Evolutionary conservation across 2,888 invertebrate species (phyloP), one percentile per base, ranked within the genome.

Genomic region (Plagodis pulveraria): DNA sequence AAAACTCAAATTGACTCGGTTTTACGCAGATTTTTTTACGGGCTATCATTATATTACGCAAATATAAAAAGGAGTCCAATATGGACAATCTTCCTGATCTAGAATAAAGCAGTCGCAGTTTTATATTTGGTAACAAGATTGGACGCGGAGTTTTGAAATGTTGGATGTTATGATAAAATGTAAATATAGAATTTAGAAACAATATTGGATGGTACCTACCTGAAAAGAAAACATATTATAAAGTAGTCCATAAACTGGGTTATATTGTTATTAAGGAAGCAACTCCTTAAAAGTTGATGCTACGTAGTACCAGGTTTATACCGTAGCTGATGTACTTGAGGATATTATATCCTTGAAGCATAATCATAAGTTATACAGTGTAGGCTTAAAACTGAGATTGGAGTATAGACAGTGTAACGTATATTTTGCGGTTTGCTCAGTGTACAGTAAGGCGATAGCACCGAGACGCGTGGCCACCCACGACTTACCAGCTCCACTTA

Each of bases 1-100:
- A 70, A 68, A 65, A 67, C 81, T 78, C 83, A 87, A 89, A 89
- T 90, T 88, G 87, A 89, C 83, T 87, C 77, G 81, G 84, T 82
- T 83, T 87, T 85, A 83, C 83, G 78, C 74, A 84, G 77, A 82
- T 84, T 87, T 87, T 80, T 84, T 87, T 81, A 83, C 80, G 80
- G 74, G 75, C 77, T 4, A 75, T 76, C 77, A 76, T 80, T 77
- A 77, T 78, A 76, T 76, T 75, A 79, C 81, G 75, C 72, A 79
- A 76, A 69, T 76, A 75, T 70, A 67, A 69, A 69, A 69, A 63
- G 62, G 62, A 63, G 58, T 65, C 64, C 65, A 66, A 69, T 69
- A 63, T 69, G 53, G 38, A 69, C 62, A 67, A 67, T 67, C 67
- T 63, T 52, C 51, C 45, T 61, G 63, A 68, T 68, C 68, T 69